A percentile compares a stretch with the other conserved stretches of the same genome.
Evolutionary conservation across 2,797 vertebrate genomes (phyloP).

Genomic region (Falco berigora): DNA sequence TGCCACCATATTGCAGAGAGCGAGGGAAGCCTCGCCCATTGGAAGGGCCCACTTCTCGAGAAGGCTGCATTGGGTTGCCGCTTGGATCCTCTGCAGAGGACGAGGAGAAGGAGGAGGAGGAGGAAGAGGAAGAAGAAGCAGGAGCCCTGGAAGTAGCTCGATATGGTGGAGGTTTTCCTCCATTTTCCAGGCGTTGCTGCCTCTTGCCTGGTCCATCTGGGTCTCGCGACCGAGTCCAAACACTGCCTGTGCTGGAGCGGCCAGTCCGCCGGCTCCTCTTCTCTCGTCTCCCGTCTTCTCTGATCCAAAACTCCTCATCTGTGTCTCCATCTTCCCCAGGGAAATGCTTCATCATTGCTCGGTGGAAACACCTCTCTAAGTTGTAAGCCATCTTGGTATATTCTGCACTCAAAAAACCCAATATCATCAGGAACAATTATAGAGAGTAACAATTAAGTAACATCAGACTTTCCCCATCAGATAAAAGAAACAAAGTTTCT

Average conservation of each 20-base stretch:
- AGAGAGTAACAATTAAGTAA: not conserved
- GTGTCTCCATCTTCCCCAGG: slow-evolving; percentile 95
- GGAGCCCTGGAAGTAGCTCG: slow-evolving; percentile 70
- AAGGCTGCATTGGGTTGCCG: slow-evolving; percentile 38
- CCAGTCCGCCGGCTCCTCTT: slow-evolving; percentile 81
- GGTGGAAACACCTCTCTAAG: slow-evolving; percentile 91
- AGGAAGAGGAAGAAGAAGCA: slow-evolving; percentile 60
- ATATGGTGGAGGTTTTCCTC: slow-evolving; percentile 71
- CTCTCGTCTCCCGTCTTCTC: slow-evolving; percentile 86
- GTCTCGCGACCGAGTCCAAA: slow-evolving; percentile 74
- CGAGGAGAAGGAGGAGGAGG: slow-evolving; percentile 47
- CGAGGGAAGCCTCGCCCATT: slow-evolving; percentile 70
- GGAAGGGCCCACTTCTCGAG: slow-evolving; percentile 69
- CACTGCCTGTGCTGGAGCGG: slow-evolving; percentile 69
- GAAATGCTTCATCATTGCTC: slow-evolving; percentile 93
- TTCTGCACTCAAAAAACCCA: slow-evolving; percentile 70
- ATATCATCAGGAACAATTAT: not conserved
- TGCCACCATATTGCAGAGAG: slow-evolving; percentile 65
- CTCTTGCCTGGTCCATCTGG: slow-evolving; percentile 75
- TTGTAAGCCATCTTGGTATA: slow-evolving; percentile 97
- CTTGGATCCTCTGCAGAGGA: slow-evolving; percentile 52
- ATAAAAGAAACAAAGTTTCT: not conserved
- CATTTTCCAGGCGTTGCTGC: slow-evolving; percentile 74
- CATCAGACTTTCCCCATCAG: not conserved
- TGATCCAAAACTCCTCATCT: slow-evolving; percentile 91